Conservation (phyloP, 2,797 vertebrate species). For the Anguilla obscura region DNA sequence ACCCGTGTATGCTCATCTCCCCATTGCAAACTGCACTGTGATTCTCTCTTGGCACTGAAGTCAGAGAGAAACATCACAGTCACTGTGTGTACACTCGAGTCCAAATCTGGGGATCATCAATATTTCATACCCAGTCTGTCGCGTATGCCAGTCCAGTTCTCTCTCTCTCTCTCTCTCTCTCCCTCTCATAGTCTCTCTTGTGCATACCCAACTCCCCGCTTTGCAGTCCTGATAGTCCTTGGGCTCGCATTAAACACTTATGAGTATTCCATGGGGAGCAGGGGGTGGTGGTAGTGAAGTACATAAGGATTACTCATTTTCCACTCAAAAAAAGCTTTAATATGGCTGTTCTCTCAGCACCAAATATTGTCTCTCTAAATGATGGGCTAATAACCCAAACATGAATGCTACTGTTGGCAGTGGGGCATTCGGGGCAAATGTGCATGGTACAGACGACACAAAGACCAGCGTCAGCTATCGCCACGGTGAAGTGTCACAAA, state of each 20-base stretch:
- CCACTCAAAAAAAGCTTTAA: background rate
- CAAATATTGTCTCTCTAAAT: background rate
- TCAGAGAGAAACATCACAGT: conserved; percentile 7
- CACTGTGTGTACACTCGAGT: conserved; percentile 15
- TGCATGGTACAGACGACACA: background rate
- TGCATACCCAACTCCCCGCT: background rate
- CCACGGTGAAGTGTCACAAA: background rate
- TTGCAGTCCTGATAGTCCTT: background rate
- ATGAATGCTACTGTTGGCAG: background rate
- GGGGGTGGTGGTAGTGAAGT: background rate
- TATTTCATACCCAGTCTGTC: conserved; percentile 46
- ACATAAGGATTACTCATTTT: background rate
- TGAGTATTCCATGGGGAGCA: background rate
- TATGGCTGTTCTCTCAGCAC: background rate
- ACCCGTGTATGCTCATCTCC: background rate
- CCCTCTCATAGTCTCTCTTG: background rate
- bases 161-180: conserved; percentile 2
- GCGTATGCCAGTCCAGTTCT: conserved; percentile 38
- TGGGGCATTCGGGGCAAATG: background rate
- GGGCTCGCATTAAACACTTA: conserved; percentile 30
- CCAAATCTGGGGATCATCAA: conserved; percentile 40
- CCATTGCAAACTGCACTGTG: background rate
- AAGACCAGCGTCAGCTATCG: background rate
- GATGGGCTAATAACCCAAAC: background rate
- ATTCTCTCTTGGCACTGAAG: background rate